Evolutionary conservation across 1,140 invertebrate species (phyloP), one percentile per base, ranked within the genome.

Genomic region (Drosophila seguyi): DNA sequence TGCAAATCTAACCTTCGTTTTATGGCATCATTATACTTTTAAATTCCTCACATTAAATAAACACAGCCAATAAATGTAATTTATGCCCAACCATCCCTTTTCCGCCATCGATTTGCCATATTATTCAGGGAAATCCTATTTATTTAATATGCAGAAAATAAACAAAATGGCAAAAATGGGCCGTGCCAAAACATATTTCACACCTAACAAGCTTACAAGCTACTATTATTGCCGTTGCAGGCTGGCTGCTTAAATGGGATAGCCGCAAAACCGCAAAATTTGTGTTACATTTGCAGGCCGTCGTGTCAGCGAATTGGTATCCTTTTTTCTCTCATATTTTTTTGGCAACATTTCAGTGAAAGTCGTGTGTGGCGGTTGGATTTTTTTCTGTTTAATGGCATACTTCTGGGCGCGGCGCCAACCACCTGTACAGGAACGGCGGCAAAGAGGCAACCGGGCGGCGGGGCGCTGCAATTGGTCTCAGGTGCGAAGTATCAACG

Each of bases 401-500:
- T 47, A 69, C 76, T 80, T 83, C 66, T 77, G 79, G 84, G 83
- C 83, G 72, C 72, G 50, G 76, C 67, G 83, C 83, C 83, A 87
- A 87, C 83, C 84, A 87, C 83, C 83, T 88, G 83, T 87, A 39
- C 55, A 38, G 48, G 3, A 44, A 20, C 42, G 6, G 41, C 18
- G 18, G 41, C 18, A 11, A 44, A 6, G 10, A 55, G 41, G n/a
- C 18, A 20, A 20, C 16, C 20, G 29, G 13, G 10, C 13, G 27
- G 16, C 10, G 18, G 10, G 25, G 8, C 6, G 52, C n/a, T 38
- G 41, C 39, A 53, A 73, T 82, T 67, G 86, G 75, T 88, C 80
- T 87, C 84, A 87, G 83, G 83, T 87, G 83, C 86, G 67, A 87
- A 87, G 87, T 81, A 88, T 88, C 84, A 87, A 77, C 83, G 84